These are phyloP conservation scores for Agelaius tricolor DNA, from an alignment of 2,113 vertebrate species.

Conservation along the genomic window DNA sequence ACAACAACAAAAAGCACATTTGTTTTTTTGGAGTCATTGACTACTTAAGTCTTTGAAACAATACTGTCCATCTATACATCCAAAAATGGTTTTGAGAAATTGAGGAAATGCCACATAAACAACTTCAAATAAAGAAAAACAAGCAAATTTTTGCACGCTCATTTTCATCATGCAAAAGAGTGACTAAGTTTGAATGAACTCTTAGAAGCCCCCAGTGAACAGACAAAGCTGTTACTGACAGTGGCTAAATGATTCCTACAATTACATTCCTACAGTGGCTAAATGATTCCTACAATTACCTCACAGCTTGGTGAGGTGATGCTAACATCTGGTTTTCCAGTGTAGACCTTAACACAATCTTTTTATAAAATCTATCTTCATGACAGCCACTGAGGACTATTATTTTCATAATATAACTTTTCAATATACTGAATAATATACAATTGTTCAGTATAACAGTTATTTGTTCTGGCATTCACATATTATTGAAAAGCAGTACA, in stretches of 20 bases:
- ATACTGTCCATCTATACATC: background rate
- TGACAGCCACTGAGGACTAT: background rate
- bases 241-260: background rate
- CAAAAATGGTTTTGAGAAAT: background rate
- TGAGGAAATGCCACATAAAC: background rate
- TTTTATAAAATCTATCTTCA: slow-evolving; percentile 36
- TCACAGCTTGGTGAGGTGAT: slow-evolving; percentile 11
- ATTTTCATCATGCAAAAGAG: background rate
- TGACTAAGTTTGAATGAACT: background rate
- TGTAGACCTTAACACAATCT: background rate
- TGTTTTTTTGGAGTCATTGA: background rate
- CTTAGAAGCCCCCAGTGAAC: background rate
- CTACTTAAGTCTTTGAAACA: background rate
- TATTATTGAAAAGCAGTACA: background rate
- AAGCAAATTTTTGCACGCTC: background rate
- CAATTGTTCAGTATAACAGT: background rate
- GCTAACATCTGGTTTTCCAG: background rate
- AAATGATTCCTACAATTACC: background rate
- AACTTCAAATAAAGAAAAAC: slow-evolving; percentile 14
- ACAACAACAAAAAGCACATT: background rate
- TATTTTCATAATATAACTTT: background rate
- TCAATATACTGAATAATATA: too few relatives aligned
- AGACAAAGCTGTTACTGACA: background rate
- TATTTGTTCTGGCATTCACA: background rate
- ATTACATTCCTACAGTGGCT: background rate